These are phyloP conservation scores for Microcebus murinus DNA, from an alignment of 2,113 vertebrate genomes.

Conservation along the genomic window DNA sequence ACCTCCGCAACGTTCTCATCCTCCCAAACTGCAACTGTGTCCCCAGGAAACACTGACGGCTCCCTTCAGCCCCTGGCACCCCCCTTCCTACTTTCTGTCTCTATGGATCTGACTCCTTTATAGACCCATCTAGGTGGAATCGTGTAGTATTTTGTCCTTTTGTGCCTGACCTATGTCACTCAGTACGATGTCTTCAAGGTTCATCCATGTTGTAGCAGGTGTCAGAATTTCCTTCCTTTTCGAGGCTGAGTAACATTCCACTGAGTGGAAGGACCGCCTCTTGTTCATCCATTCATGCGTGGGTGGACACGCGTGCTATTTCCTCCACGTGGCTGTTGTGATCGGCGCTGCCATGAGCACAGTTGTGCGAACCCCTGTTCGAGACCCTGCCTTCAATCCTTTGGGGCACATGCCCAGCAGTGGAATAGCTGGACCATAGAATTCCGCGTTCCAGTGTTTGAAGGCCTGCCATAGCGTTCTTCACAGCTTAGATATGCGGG, in stretches of 20 bases:
- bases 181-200: rapidly evolving
- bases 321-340: too few relatives aligned
- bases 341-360: rapidly evolving
- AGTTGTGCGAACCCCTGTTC: not conserved
- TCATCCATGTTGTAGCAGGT: rapidly evolving
- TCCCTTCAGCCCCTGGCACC: rapidly evolving
- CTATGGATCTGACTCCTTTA: rapidly evolving
- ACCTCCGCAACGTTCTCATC: not conserved
- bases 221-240: not conserved
- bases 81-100: rapidly evolving
- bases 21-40: not conserved
- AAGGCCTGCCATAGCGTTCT: too few relatives aligned
- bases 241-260: not conserved
- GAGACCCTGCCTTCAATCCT: not conserved
- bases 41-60: not conserved
- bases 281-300: rapidly evolving
- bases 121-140: rapidly evolving
- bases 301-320: rapidly evolving
- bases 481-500: not conserved
- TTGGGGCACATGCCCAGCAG: not conserved
- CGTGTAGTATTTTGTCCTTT: rapidly evolving
- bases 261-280: rapidly evolving
- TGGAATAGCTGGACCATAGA: not conserved
- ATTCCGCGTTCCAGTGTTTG: not conserved
- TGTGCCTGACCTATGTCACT: too few relatives aligned